phyloP scores from a whole-genome alignment of 2,797 vertebrate species.

The Podarcis lilfordi region DNA sequence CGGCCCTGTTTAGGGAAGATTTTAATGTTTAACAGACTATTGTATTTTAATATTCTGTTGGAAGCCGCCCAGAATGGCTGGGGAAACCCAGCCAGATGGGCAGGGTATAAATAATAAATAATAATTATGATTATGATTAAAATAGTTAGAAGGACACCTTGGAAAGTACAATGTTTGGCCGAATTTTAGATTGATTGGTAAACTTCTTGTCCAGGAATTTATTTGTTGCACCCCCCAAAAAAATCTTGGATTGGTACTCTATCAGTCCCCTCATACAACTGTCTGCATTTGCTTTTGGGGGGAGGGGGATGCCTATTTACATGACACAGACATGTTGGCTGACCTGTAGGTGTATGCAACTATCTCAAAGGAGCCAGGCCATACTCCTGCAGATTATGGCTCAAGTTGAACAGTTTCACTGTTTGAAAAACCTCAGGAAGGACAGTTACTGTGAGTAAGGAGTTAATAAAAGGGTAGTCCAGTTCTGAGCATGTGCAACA shows the following conservation, averaged over 20 bases:
- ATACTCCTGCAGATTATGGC: background rate
- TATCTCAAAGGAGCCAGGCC: background rate
- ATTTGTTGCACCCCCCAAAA: background rate
- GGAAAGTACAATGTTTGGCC: background rate
- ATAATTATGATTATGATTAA: background rate
- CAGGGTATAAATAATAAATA: too few species aligned
- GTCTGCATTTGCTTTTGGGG: background rate
- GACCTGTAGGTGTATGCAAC: background rate
- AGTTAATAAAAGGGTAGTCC: background rate
- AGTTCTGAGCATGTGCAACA: background rate
- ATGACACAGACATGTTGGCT: background rate
- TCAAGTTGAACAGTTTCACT: background rate
- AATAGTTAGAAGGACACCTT: background rate
- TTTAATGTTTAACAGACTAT: too few species aligned
- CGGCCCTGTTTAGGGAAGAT: too few species aligned
- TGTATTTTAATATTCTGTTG: too few species aligned
- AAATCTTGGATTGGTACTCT: background rate
- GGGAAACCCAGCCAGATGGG: too few species aligned
- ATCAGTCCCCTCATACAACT: too few species aligned
- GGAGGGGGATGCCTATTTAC: background rate
- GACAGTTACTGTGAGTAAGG: background rate
- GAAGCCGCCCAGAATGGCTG: too few species aligned
- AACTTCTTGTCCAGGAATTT: background rate
- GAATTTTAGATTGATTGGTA: background rate
- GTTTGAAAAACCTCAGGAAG: background rate